Evolutionary conservation across 2,797 vertebrate species (phyloP).

Genomic region (Macroramphosus scolopax): DNA sequence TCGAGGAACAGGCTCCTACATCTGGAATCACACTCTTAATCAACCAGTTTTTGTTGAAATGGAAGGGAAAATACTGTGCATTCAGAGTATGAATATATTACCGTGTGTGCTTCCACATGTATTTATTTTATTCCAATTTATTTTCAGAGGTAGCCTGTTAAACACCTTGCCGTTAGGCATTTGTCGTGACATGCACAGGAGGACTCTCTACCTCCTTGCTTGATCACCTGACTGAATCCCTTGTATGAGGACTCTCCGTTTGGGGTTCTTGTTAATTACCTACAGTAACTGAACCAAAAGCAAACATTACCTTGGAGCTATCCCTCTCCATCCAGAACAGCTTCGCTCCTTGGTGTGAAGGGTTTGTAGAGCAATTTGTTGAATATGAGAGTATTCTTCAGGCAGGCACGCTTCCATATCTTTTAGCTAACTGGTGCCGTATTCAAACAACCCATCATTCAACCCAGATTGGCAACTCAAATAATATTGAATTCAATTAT

Average conservation of each 20-base stretch:
- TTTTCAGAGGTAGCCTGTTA: background rate
- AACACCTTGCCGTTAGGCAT: background rate
- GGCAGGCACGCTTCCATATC: background rate
- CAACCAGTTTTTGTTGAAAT: background rate
- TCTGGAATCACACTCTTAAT: too few relatives aligned
- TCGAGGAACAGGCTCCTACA: background rate
- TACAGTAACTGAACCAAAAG: conserved; percentile 7
- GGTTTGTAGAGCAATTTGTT: background rate
- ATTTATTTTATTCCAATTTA: background rate
- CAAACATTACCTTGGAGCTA: conserved; percentile 16
- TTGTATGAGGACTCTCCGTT: conserved; percentile 2
- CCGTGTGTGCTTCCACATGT: background rate
- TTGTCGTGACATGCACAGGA: conserved; percentile 1
- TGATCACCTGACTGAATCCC: conserved; percentile 9
- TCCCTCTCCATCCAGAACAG: conserved; percentile 5
- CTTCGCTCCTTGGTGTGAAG: background rate
- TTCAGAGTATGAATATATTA: background rate
- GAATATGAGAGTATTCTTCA: conserved; percentile 1
- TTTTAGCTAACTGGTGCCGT: too few relatives aligned
- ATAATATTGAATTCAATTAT: too few relatives aligned
- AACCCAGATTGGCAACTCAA: too few relatives aligned
- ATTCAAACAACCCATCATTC: too few relatives aligned
- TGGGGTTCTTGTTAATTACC: conserved; percentile 7
- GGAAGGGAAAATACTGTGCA: background rate
- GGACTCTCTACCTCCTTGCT: background rate